A percentile compares a stretch with the other conserved stretches of the same genome.
Evolutionary conservation across 2,113 vertebrate genomes (phyloP).

Genomic region (Pleuronectes platessa): DNA sequence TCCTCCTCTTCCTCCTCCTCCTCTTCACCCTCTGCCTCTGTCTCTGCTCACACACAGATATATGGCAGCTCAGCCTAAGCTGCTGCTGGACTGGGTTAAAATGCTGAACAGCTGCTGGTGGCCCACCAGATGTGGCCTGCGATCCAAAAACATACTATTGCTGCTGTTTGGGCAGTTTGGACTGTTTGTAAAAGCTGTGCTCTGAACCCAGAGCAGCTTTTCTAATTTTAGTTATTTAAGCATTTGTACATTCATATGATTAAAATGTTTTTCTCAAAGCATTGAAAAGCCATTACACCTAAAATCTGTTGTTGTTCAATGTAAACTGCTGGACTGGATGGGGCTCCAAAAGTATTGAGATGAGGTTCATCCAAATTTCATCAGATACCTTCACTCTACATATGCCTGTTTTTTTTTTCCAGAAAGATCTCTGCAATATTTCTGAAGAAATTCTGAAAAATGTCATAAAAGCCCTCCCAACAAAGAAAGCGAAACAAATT

Average conservation of each 20-base stretch:
- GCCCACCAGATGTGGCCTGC: constrained; percentile 63
- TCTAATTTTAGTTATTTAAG: not conserved
- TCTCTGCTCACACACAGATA: constrained; percentile 28
- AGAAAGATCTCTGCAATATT: too few relatives aligned
- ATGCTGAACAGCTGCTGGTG: constrained; percentile 62
- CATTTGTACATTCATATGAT: not conserved
- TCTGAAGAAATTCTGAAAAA: too few relatives aligned
- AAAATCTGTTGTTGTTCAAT: too few relatives aligned
- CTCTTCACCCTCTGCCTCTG: constrained; percentile 39
- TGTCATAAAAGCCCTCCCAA: too few relatives aligned
- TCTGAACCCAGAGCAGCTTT: not conserved
- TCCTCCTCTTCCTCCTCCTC: constrained; percentile 32
- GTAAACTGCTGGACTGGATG: too few relatives aligned
- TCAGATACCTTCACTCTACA: too few relatives aligned
- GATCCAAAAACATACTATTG: constrained; percentile 48
- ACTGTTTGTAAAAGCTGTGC: constrained; percentile 6
- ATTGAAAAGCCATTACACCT: too few relatives aligned
- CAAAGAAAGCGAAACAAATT: too few relatives aligned
- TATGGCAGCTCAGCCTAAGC: constrained; percentile 68
- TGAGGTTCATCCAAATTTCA: too few relatives aligned
- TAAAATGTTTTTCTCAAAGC: not conserved
- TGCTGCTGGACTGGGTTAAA: constrained; percentile 63
- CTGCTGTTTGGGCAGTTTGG: constrained; percentile 15
- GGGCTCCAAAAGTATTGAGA: too few relatives aligned
- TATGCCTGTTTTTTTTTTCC: too few relatives aligned